Evolutionary conservation across 2,113 vertebrate genomes (phyloP).

Genomic region (Glareola pratincola): DNA sequence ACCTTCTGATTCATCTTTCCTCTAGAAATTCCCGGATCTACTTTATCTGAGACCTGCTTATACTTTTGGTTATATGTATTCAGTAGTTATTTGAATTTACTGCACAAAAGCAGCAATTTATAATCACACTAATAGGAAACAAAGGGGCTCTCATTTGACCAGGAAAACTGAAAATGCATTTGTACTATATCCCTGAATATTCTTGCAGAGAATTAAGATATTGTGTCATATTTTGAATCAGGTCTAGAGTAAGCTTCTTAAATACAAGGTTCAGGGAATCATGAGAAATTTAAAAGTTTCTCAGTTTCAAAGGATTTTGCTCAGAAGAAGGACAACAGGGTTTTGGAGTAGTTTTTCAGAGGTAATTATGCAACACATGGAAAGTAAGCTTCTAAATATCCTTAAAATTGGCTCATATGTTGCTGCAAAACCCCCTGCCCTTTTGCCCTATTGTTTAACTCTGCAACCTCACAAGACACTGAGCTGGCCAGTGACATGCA

Average conservation of each 20-base stretch:
- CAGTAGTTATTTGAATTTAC: neutral
- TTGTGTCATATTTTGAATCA: neutral
- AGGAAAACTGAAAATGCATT: neutral
- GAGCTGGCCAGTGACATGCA: neutral
- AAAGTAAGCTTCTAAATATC: neutral
- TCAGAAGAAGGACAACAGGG: neutral
- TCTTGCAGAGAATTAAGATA: neutral
- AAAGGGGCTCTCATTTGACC: neutral
- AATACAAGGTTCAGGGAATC: neutral
- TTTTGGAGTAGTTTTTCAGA: neutral
- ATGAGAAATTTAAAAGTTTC: neutral
- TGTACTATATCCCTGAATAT: neutral
- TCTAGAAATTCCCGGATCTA: neutral
- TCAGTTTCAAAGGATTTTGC: neutral
- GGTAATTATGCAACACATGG: neutral
- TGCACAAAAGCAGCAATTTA: neutral
- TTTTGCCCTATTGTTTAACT: neutral
- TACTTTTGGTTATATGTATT: neutral
- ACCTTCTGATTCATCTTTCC: neutral
- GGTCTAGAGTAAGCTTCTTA: neutral
- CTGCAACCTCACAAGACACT: neutral
- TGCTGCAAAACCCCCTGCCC: neutral
- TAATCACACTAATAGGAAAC: neutral
- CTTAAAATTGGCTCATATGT: neutral
- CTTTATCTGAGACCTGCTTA: neutral